Base-by-base conservation (phyloP, 1,140 invertebrate genomes). In the Zophobas atratus region DNA sequence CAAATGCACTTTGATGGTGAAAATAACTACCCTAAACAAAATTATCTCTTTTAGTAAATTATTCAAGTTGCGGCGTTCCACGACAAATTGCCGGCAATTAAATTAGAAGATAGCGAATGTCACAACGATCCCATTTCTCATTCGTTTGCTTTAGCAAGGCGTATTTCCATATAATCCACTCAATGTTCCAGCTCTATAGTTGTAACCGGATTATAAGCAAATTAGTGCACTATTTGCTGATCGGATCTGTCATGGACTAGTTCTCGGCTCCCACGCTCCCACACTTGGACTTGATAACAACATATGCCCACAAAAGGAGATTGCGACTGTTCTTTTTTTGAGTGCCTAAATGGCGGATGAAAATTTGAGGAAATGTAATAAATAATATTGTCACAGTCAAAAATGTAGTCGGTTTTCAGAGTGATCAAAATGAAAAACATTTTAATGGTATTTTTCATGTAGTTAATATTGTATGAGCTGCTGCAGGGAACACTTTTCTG, bases 131-230 rank as follows among this genome's bases (percentile, higher is more conserved):
- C 43, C 60, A 39, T 67, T 67, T 46, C 60, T 67, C 60, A 67
- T 67, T 39, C 38, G 60, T 67, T 67, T 67, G 60, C 60, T 67
- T 67, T 67, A 67, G 60, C 60, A 39, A 43, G 60, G 60, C 39
- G 56, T 60, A 81, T 81, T 81, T 81, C 74, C 79, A 81, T 81
- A 81, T 81, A 81, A 81, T 81, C 79, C 77, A 51, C 71, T 81
- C 74, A 81, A 57, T 67, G 70, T 55, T 70, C 49, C 76, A 70
- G 70, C 75, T 43, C 72, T 57, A 70, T 57, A 75, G 49, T 39
- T 39, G 32, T 67, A 78, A 76, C 51, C 34, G 77, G 79, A 77
- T 81, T 81, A 81, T 60, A 32, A 71, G 46, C 48, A 78, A 79
- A 81, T 81, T 81, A 79, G 79, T 55, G 56, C 71, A 70, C 55